Conservation (phyloP, 2,797 vertebrate species). For the Rhynchonycteris naso region DNA sequence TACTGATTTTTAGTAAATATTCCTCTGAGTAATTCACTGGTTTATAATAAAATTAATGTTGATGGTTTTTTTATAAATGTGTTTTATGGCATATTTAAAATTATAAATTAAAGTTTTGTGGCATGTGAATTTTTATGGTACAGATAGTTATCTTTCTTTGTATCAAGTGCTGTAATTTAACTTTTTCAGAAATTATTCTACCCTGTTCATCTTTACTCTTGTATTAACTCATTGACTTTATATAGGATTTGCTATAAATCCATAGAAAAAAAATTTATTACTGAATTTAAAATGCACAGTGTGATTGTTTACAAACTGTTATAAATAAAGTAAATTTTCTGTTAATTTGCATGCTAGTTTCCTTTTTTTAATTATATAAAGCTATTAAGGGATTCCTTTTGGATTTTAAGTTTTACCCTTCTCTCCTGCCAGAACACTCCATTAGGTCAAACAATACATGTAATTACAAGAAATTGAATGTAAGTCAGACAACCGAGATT, state of each 20-base stretch:
- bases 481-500: conserved; percentile 13
- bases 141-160: conserved; percentile 69
- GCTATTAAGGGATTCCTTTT: conserved; percentile 27
- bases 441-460: conserved; percentile 30
- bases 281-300: conserved; percentile 56
- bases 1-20: conserved; percentile 79
- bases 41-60: conserved; percentile 69
- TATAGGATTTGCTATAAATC: conserved; percentile 59
- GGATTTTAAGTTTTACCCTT: conserved; percentile 44
- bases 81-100: conserved; percentile 78
- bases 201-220: conserved; percentile 5
- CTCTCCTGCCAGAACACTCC: not conserved
- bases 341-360: conserved; percentile 41
- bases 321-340: conserved; percentile 72
- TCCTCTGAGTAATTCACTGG: conserved; percentile 68
- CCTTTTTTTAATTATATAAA: conserved; percentile 1
- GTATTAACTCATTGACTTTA: conserved; percentile 66
- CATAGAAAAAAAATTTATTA: conserved; percentile 42
- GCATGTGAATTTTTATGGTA: conserved; percentile 78
- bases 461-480: conserved; percentile 42
- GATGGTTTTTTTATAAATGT: conserved; percentile 69
- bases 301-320: conserved; percentile 76
- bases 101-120: conserved; percentile 68
- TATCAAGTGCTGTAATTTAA: conserved; percentile 62
- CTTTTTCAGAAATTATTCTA: conserved; percentile 45